Conservation (phyloP, 2,888 invertebrate species). For the Drosophila peninsularis region DNA sequence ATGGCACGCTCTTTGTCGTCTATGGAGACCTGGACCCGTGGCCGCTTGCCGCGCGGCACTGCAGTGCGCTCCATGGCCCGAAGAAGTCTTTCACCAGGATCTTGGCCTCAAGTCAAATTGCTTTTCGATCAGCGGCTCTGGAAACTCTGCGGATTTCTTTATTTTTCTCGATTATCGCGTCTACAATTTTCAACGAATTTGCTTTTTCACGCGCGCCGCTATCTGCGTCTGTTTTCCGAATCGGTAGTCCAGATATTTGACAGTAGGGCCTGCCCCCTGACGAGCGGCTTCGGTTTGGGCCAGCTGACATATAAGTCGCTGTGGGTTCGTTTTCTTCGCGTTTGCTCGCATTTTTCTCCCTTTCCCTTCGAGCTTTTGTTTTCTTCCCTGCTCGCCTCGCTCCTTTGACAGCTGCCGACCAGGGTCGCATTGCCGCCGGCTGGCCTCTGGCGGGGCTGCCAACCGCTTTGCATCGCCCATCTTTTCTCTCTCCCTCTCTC, state of each 20-base stretch:
- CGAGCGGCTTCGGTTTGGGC: slow-evolving; percentile 27
- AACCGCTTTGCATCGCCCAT: slow-evolving; percentile 16
- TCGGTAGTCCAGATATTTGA: slow-evolving; percentile 41
- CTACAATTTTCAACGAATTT: slow-evolving; percentile 24
- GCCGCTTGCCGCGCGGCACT: slow-evolving; percentile 64
- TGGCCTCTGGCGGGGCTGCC: slow-evolving; percentile 39
- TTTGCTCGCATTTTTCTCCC: slow-evolving; percentile 33
- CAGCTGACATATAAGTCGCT: slow-evolving; percentile 71
- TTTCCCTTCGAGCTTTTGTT: slow-evolving; percentile 13
- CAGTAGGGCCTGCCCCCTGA: slow-evolving; percentile 25
- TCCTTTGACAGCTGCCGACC: slow-evolving; percentile 38
- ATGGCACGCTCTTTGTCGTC: slow-evolving; percentile 68
- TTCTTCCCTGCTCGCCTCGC: background rate
- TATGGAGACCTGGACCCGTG: slow-evolving; percentile 64
- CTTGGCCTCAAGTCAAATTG: background rate
- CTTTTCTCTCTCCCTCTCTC: background rate
- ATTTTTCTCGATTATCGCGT: slow-evolving; percentile 18
- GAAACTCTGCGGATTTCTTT: too few relatives aligned
- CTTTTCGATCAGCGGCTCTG: background rate
- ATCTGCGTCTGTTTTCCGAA: slow-evolving; percentile 33
- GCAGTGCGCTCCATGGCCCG: slow-evolving; percentile 46
- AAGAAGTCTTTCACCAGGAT: background rate
- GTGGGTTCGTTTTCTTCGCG: slow-evolving; percentile 58
- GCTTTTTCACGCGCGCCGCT: slow-evolving; percentile 32
- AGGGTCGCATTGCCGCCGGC: slow-evolving; percentile 18